Evolutionary conservation across 2,113 vertebrate species (phyloP).

Genomic region (Pan troglodytes): NHGRI_mPanTro3-v2.1_pri NC_086015.1:21343501-21344000

Average conservation of each 20-base stretch:
- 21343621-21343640: conserved; percentile 57
- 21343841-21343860: neutral
- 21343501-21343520: conserved; percentile 84
- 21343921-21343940: neutral
- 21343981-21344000: neutral
- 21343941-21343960: neutral
- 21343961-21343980: conserved; percentile 16
- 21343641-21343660: conserved; percentile 68
- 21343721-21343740: conserved; percentile 57
- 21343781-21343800: conserved; percentile 45
- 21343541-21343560: conserved; percentile 80
- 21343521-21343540: conserved; percentile 84
- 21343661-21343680: conserved; percentile 23
- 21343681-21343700: conserved; percentile 10
- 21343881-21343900: conserved; percentile 31
- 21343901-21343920: neutral
- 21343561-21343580: conserved; percentile 74
- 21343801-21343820: neutral
- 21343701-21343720: conserved; percentile 36
- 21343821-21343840: neutral
- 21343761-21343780: neutral
- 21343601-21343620: conserved; percentile 78
- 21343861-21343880: neutral
- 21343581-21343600: conserved; percentile 64
- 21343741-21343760: conserved; percentile 33